Evolutionary conservation across 2,113 vertebrate species (phyloP), one percentile per base, ranked within the genome.

Genomic region (Carassius gibelio): DNA sequence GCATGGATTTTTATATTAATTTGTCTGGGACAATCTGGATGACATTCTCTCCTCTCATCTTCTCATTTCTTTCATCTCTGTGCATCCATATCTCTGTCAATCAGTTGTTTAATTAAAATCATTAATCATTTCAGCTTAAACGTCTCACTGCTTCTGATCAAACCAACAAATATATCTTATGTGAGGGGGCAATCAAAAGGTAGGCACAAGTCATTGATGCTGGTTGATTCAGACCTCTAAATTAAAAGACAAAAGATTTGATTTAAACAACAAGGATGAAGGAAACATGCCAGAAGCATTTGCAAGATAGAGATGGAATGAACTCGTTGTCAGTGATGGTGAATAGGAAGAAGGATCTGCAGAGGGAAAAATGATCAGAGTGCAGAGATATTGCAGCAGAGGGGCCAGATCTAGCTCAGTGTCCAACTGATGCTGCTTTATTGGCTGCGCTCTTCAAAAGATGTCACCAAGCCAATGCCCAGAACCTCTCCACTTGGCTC

Each of bases 71-170:
- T 15, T 75, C 17, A 62, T 45, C 21, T 76, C 57, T 26, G 15
- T 23, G 71, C 75, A 66, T 64, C 9, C 36, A n/a, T 42, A 26
- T 61, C 50, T 75, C 34, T 38, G 45, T 87, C 48, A 61, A 86
- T 71, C 69, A 78, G 85, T 38, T 85, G 75, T 66, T 83, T 88
- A 79, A 88, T 86, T 85, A 88, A 84, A 76, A 78, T 84, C 55
- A 81, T 87, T 64, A 57, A 83, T 72, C 66, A 83, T 42, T 72
- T 71, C 66, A 69, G 45, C 45, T 66, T 52, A 52, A 69, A 34
- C 15, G 69, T 69, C 79, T 69, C 34, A 50, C 42, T 69, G 79
- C 79, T 81, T 81, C 61, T 69, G 62, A 52, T 81, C 45, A 81
- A 8, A 81, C 62, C 26, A 69, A 69, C 62, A 81, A 81, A 69